Conservation (phyloP, 2,113 vertebrate species). For the Pseudonaja textilis region DNA sequence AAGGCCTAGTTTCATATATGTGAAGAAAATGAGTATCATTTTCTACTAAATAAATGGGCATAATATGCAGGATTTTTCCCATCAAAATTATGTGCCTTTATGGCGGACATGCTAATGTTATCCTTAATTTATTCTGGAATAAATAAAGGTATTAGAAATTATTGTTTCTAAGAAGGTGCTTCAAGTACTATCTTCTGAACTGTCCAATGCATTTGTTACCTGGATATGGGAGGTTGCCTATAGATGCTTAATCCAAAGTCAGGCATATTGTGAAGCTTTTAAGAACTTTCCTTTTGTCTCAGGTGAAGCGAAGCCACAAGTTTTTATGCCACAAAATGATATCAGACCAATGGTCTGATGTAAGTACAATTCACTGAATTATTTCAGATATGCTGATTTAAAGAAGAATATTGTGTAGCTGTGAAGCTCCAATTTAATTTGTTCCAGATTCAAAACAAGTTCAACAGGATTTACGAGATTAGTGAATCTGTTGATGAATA, state of each 20-base stretch:
- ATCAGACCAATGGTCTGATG: neutral
- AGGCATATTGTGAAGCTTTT: slow-evolving; percentile 11
- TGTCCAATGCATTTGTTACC: slow-evolving; percentile 25
- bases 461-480: neutral
- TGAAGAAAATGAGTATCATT: neutral
- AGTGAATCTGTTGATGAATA: neutral
- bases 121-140: slow-evolving; percentile 25
- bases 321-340: neutral
- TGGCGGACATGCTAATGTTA: slow-evolving; percentile 1
- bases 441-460: neutral
- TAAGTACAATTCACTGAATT: neutral
- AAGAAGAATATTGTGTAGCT: neutral
- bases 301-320: neutral
- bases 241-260: slow-evolving; percentile 14
- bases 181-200: slow-evolving; percentile 17
- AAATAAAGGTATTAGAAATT: slow-evolving; percentile 37
- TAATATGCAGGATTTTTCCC: neutral
- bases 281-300: slow-evolving; percentile 17
- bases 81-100: neutral
- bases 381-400: neutral
- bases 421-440: neutral
- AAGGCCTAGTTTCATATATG: neutral
- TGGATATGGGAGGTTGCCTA: slow-evolving; percentile 29
- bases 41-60: neutral
- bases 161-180: neutral